Evolutionary conservation across 2,888 invertebrate genomes (phyloP).

Genomic region (Tenodera sinensis): DNA sequence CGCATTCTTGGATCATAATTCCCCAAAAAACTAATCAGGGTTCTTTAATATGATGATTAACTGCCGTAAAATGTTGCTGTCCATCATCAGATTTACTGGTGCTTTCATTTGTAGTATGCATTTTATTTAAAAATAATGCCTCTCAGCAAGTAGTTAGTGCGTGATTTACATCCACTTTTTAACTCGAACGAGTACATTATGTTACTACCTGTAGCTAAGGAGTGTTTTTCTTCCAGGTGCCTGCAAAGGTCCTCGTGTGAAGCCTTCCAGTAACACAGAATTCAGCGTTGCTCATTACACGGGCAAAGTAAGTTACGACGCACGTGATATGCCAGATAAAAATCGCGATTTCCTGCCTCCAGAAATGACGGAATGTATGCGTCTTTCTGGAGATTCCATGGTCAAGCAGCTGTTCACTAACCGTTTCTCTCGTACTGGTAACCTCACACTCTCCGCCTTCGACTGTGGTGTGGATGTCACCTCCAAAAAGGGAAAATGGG

Average conservation of each 20-base stretch:
- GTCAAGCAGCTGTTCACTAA: constrained; percentile 78
- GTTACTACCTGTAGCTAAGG: background rate
- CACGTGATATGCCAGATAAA: constrained; percentile 78
- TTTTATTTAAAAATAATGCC: too few relatives aligned
- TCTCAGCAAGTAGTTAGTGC: too few relatives aligned
- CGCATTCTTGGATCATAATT: too few relatives aligned
- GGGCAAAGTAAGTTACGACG: constrained; percentile 81
- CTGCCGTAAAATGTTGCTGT: too few relatives aligned
- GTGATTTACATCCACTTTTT: too few relatives aligned
- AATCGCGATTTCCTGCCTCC: constrained; percentile 89
- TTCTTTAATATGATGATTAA: too few relatives aligned
- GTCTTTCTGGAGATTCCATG: constrained; percentile 66
- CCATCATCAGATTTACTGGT: too few relatives aligned
- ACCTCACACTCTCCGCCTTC: constrained; percentile 59
- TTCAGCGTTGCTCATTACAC: constrained; percentile 89
- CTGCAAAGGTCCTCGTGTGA: background rate
- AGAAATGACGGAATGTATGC: constrained; percentile 81
- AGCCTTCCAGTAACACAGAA: constrained; percentile 53
- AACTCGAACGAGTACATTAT: too few relatives aligned
- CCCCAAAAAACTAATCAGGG: too few relatives aligned
- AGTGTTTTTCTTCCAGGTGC: background rate
- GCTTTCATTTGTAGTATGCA: too few relatives aligned
- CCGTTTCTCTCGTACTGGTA: constrained; percentile 79
- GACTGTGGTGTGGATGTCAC: constrained; percentile 35
- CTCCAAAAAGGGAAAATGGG: constrained; percentile 41